Percentiles rank a stretch among this genome's conserved stretches.
phyloP scores from a whole-genome alignment of 1,140 invertebrate species.

The Caenorhabditis brenneri region DNA sequence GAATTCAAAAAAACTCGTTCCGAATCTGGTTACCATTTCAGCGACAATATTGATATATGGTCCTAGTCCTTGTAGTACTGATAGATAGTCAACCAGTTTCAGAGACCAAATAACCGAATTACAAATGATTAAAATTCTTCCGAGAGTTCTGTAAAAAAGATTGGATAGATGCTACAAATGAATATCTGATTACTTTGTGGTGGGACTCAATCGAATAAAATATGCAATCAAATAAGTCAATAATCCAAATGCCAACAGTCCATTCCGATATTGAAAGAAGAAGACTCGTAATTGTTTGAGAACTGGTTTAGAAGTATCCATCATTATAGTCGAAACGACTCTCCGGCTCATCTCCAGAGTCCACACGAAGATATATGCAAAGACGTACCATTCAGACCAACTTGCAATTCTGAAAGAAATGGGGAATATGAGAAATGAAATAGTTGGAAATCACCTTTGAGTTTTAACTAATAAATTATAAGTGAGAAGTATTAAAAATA shows the following conservation, averaged over 20 bases:
- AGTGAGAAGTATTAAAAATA: slow-evolving; percentile 36
- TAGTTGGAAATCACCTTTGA: not conserved
- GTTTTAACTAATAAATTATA: slow-evolving; percentile 47
- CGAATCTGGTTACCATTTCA: slow-evolving; percentile 29
- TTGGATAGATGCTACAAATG: not conserved
- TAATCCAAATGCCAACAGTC: slow-evolving; percentile 41
- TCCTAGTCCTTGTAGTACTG: slow-evolving; percentile 45
- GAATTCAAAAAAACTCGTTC: no score
- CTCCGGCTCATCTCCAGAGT: slow-evolving; percentile 43
- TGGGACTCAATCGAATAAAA: slow-evolving; percentile 45
- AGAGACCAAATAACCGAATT: slow-evolving; percentile 49
- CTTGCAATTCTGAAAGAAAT: not conserved
- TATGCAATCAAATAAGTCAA: slow-evolving; percentile 47
- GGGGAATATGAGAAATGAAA: not conserved
- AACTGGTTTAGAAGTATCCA: slow-evolving; percentile 37
- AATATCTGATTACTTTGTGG: slow-evolving; percentile 3
- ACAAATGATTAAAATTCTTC: slow-evolving; percentile 45
- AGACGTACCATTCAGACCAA: slow-evolving; percentile 51
- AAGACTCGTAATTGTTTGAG: slow-evolving; percentile 34
- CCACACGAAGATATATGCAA: slow-evolving; percentile 51
- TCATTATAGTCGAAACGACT: slow-evolving; percentile 46
- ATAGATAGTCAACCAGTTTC: slow-evolving; percentile 49
- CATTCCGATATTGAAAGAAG: slow-evolving; percentile 50
- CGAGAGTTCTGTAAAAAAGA: slow-evolving; percentile 33
- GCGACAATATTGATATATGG: slow-evolving; percentile 46